Evolutionary conservation across 2,113 vertebrate species (phyloP), one percentile per base, ranked within the genome.

Genomic region (Sardina pilchardus): DNA sequence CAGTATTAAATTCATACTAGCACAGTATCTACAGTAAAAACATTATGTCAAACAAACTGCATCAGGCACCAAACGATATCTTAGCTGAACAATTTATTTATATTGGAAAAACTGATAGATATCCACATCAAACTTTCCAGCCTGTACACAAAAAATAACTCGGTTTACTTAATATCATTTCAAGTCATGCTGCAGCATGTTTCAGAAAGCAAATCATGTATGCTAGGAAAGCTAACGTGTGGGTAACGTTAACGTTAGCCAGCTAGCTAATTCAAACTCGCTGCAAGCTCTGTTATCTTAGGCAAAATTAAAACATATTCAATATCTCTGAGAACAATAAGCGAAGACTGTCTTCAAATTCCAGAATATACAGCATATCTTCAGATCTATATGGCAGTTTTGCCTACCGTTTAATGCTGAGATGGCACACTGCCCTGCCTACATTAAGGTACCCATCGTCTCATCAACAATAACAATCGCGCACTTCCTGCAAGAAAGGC

Each of bases 361-460:
- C 21, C 24, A 10, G 1, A 71, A 71, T 3, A 71, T 71, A 30
- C n/a, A 71, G 9, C 63, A 71, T 34, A 12, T 30, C 16, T 26
- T 1, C 9, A 17, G 12, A 78, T 78, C 2, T 17, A 36, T 78
- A 36, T 78, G 8, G 71, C 71, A 36, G 9, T 17, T 78, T 78
- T 63, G 59, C 71, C 71, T 78, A 78, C 71, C 71, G 71, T 78
- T 75, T 34, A 75, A 75, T 7, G 12, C 67, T 34, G 67, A 75
- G 30, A 34, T 75, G 34, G 26, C 8, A 12, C 67, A 12, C 67
- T 75, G 59, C 21, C n/a, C 67, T 78, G 39, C 30, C 67, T 78
- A 78, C 30, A 17, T 78, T 36, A 78, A 34, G 34, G 4, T 17
- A 16, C 26, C 14, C 71, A 78, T 78, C 10, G 26, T 16, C 71